Base-by-base conservation (phyloP, 1,140 invertebrate species). In the Asobara japonica region DNA sequence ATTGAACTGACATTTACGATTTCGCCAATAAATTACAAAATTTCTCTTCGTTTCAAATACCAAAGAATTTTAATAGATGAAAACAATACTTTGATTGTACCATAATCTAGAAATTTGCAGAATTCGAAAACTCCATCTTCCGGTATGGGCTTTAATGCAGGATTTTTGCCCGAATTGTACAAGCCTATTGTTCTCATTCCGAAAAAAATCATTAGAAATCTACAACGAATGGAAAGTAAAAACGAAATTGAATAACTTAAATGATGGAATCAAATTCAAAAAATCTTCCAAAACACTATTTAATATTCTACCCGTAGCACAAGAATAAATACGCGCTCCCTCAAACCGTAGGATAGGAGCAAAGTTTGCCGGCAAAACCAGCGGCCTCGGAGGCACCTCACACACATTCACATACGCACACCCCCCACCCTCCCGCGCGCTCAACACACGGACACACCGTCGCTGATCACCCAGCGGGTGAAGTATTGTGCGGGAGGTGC, bases 321-420 rank as follows among this genome's bases (percentile, higher is more conserved):
- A 65, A 65, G 62, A 71, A 65, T 65, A 71, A 65, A 71, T 45
- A 20, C 69, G 29, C 22, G 48, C 7, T 29, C 65, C 33, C 45
- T 20, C 25, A 31, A 13, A 36, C 62, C 60, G 11, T 62, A 62
- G 60, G 36, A 71, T 62, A 62, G 60, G 36, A 71, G 30, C 56
- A 45, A 71, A 64, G 51, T 71, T 71, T 71, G 62, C 69, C 69
- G 69, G 69, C 69, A 71, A 71, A 71, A 71, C 22, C 30, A 65
- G 38, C 69, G 69, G 45, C 56, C 62, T 25, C 51, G 22, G 51
- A 25, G 51, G 6, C 7, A 56, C 51, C 51, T 56, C 51, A 6
- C 51, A 45, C 41, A 1, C 41, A 33, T 16, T 8, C 60, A 64
- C 69, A 70, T 56, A 60, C 38, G 36, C 61, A 71, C 16, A n/a